Evolutionary conservation across 1,140 invertebrate genomes (phyloP).

Genomic region (Patella vulgata): DNA sequence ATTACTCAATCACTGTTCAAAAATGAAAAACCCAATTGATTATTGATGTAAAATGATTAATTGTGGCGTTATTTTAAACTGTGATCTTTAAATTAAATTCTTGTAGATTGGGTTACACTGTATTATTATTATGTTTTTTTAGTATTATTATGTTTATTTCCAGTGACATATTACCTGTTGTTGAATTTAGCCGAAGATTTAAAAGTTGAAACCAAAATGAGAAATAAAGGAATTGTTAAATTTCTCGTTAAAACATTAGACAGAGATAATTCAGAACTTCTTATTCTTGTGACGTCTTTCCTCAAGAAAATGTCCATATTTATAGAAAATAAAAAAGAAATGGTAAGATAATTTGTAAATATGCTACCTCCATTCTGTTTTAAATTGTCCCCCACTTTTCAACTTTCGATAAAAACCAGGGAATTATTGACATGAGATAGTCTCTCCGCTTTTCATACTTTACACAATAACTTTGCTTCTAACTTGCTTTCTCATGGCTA

Average conservation of each 20-base stretch:
- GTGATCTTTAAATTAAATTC: no score
- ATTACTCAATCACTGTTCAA: no score
- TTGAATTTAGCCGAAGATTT: slow-evolving; percentile 95
- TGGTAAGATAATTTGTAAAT: no score
- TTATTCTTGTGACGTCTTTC: slow-evolving; percentile 93
- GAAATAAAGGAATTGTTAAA: slow-evolving; percentile 89
- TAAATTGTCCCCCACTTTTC: no score
- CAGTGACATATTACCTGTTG: slow-evolving; percentile 84
- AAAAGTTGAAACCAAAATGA: slow-evolving; percentile 95
- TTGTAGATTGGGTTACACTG: neutral
- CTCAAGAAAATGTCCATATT: slow-evolving; percentile 95
- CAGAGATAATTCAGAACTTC: slow-evolving; percentile 84
- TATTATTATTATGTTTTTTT: slow-evolving; percentile 1
- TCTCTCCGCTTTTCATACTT: no score
- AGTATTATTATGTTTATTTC: slow-evolving; percentile 13
- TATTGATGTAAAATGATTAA: no score
- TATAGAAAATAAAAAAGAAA: slow-evolving; percentile 92
- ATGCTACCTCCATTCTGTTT: neutral
- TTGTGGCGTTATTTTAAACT: no score
- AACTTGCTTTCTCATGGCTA: no score
- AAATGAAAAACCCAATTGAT: no score
- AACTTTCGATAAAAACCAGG: no score
- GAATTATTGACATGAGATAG: no score
- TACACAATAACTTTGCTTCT: no score
- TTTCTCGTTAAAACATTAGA: slow-evolving; percentile 90